Evolutionary conservation across 2,888 invertebrate genomes (phyloP).

Genomic region (Brachyopa scutellaris): DNA sequence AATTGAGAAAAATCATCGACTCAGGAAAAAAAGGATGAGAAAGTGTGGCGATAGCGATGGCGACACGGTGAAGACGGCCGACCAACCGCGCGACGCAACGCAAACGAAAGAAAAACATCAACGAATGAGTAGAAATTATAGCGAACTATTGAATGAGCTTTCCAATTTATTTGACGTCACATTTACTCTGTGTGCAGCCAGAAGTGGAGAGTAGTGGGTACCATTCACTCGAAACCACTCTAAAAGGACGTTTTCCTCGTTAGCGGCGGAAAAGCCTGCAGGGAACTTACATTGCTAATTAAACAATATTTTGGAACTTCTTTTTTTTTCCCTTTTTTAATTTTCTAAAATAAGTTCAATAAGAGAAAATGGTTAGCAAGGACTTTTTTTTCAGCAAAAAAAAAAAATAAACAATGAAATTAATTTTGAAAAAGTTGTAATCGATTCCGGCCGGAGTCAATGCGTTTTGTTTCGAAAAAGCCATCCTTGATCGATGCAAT

Average conservation of each 20-base stretch:
- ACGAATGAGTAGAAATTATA: conserved; percentile 17
- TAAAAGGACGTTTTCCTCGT: conserved; percentile 2
- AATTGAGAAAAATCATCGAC: conserved; percentile 4
- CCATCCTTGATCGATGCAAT: background rate
- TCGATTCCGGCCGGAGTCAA: no score
- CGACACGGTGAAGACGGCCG: background rate
- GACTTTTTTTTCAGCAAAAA: conserved; percentile 11
- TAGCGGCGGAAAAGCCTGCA: background rate
- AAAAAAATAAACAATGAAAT: background rate
- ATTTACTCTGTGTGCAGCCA: conserved; percentile 25
- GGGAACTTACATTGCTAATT: conserved; percentile 35
- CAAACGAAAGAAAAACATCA: background rate
- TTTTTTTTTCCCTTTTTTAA: background rate
- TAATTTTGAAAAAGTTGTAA: background rate
- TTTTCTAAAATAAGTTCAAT: background rate
- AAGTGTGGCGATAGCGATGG: background rate
- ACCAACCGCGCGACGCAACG: no score
- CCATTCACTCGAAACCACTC: background rate
- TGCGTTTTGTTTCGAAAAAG: background rate
- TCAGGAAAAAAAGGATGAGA: background rate
- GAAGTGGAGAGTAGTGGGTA: conserved; percentile 8
- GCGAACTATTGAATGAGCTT: conserved; percentile 48
- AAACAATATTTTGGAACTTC: conserved; percentile 34
- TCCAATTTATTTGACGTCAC: conserved; percentile 58
- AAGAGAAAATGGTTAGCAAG: background rate